Conservation (phyloP, 2,888 invertebrate species). For the Neoitamus cyanurus region DNA sequence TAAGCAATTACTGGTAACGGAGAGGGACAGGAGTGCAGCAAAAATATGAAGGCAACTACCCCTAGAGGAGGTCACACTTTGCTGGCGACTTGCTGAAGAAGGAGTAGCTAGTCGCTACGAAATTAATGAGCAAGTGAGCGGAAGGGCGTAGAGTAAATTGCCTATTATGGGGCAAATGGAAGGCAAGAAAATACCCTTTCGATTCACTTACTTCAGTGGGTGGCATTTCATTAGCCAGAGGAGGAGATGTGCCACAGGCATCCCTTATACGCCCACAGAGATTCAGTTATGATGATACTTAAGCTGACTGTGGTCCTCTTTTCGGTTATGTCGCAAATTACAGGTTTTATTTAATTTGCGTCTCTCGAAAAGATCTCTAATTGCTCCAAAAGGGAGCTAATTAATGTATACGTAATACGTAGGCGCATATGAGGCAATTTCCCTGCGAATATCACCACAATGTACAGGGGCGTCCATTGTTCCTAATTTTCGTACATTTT, state of each 20-base stretch:
- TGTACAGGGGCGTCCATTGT: too few species aligned
- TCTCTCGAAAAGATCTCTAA: background rate
- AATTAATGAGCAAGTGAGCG: background rate
- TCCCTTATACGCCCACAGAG: background rate
- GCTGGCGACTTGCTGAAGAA: background rate
- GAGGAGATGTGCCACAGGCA: background rate
- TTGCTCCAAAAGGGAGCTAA: background rate
- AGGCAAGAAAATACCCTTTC: background rate
- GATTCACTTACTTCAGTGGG: background rate
- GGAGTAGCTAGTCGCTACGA: background rate
- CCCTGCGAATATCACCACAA: background rate
- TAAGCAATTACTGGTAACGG: background rate
- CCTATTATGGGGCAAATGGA: background rate
- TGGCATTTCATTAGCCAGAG: background rate
- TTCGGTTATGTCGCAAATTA: background rate
- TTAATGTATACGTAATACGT: background rate
- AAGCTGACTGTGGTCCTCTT: background rate
- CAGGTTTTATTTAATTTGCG: background rate
- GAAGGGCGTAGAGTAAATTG: background rate
- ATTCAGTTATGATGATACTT: background rate
- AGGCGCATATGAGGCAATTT: background rate
- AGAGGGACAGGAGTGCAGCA: background rate
- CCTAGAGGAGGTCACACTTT: background rate
- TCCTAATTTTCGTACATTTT: too few species aligned
- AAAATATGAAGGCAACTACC: background rate